Conservation (phyloP, 2,113 vertebrate species). For the Trogon surrucura region DNA sequence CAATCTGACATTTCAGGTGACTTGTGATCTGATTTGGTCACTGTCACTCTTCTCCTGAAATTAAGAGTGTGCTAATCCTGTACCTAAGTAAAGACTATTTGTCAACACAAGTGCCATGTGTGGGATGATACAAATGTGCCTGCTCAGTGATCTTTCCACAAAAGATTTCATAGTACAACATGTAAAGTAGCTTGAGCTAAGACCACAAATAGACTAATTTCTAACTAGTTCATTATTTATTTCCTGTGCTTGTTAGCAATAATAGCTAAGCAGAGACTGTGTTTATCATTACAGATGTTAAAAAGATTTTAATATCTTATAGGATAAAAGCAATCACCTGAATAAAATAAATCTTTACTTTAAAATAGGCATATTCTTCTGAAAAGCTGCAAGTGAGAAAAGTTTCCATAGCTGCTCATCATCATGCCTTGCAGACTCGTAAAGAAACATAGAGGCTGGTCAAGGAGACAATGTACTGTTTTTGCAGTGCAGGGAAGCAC, state of each 20-base stretch:
- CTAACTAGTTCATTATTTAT: neutral
- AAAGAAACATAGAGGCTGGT: neutral
- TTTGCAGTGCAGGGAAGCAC: neutral
- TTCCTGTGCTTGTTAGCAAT: neutral
- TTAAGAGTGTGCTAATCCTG: neutral
- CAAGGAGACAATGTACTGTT: neutral
- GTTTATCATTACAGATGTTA: neutral
- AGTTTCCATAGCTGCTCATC: neutral
- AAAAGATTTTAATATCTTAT: neutral
- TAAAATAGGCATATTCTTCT: neutral
- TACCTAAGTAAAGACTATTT: neutral
- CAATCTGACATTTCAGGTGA: neutral
- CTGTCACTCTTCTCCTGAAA: neutral
- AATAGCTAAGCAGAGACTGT: neutral
- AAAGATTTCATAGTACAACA: neutral
- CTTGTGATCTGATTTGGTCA: neutral
- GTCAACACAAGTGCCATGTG: fast-evolving
- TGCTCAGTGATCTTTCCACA: neutral
- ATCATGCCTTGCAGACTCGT: neutral
- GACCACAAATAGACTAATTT: neutral
- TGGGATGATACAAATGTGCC: neutral
- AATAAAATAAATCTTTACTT: neutral
- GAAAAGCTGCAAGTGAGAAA: neutral
- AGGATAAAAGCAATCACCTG: neutral
- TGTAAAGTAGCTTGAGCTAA: neutral